A percentile compares a stretch with the other conserved stretches of the same genome.
phyloP scores from a whole-genome alignment of 2,797 vertebrate genomes.

The Gobionotothen gibberifrons region DNA sequence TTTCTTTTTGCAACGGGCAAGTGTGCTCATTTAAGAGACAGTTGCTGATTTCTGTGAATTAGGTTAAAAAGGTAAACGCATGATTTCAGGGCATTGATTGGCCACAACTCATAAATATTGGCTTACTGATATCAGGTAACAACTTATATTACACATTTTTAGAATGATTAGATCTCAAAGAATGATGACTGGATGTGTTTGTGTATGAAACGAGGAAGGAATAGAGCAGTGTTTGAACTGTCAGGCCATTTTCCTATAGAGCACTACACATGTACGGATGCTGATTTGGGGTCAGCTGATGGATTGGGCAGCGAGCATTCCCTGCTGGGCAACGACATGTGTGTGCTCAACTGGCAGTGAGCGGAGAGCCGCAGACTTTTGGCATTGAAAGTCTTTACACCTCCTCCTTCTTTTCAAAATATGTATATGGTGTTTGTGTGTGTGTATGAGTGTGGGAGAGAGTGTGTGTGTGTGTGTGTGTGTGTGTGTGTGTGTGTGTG shows the following conservation, averaged over 20 bases:
- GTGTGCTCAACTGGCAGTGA: conserved; percentile 93
- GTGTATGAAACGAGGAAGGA: conserved; percentile 7
- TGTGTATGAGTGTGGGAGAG: too few relatives aligned
- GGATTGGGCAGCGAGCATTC: conserved; percentile 72
- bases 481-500: too few relatives aligned
- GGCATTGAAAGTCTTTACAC: conserved; percentile 96
- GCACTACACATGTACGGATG: conserved; percentile 11
- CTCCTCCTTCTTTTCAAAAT: conserved; percentile 81
- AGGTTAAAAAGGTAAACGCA: conserved; percentile 28
- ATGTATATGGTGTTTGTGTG: too few relatives aligned
- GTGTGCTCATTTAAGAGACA: conserved; percentile 33
- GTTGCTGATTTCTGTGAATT: conserved; percentile 27
- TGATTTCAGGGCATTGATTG: conserved; percentile 8
- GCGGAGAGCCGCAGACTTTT: conserved; percentile 96
- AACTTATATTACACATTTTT: too few relatives aligned
- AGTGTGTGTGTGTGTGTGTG: conserved; percentile 9
- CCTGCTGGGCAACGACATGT: conserved; percentile 86
- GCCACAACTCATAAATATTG: conserved; percentile 7
- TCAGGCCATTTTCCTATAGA: conserved; percentile 13
- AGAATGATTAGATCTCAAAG: too few relatives aligned
- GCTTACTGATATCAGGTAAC: conserved; percentile 10
- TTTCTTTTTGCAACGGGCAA: conserved; percentile 28
- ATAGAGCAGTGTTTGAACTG: not conserved
- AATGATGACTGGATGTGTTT: conserved; percentile 6
- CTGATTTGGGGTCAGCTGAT: conserved; percentile 32